Conservation (phyloP, 2,113 vertebrate species). For the Phrynosoma blainvillii region DNA sequence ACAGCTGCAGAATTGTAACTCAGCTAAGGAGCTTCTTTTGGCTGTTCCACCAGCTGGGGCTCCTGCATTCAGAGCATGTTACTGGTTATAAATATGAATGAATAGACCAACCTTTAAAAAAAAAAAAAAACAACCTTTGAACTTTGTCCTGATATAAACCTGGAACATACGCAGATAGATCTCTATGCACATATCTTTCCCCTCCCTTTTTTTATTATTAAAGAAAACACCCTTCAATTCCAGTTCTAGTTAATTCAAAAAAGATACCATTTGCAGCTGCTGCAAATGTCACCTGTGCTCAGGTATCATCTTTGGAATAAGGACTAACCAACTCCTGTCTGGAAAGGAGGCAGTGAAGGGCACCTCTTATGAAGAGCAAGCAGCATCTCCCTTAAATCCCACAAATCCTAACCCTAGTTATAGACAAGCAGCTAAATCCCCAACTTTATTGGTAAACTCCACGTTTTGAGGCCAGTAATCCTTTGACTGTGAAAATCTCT, state of each 20-base stretch:
- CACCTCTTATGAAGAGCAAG: background rate
- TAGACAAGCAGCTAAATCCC: background rate
- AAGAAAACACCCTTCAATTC: background rate
- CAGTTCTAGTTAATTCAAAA: background rate
- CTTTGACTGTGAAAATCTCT: background rate
- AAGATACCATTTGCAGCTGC: background rate
- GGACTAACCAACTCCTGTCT: background rate
- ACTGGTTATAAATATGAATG: constrained; percentile 14
- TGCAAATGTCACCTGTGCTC: background rate
- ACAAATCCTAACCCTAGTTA: background rate
- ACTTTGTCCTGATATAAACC: background rate
- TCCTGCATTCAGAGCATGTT: background rate
- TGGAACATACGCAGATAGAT: background rate
- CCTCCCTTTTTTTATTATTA: too few relatives aligned
- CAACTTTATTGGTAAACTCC: background rate
- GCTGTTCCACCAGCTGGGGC: background rate
- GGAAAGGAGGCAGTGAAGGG: background rate
- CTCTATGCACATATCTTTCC: background rate
- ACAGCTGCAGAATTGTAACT: constrained; percentile 7
- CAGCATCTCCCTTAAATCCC: background rate
- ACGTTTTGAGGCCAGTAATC: background rate
- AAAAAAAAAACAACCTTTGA: background rate
- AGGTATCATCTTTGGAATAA: background rate
- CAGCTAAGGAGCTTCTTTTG: background rate
- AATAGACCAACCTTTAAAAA: background rate